phyloP scores from a whole-genome alignment of 2,797 vertebrate species.

The Anguilla pacifica region DNA sequence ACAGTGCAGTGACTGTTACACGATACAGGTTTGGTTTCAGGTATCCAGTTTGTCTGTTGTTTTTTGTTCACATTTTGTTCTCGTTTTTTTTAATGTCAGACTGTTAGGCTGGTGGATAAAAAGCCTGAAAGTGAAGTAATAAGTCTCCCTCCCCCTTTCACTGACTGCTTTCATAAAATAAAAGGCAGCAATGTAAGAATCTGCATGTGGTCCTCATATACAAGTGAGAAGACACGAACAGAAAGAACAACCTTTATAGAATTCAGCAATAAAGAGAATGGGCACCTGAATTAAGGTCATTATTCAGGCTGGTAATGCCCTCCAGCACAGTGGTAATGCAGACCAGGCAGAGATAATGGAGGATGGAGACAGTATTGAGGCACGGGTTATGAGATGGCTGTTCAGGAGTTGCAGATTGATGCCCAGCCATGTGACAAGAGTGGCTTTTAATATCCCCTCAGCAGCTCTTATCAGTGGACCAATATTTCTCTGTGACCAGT shows the following conservation, averaged over 20 bases:
- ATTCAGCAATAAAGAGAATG: not conserved
- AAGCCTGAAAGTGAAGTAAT: not conserved
- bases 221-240: not conserved
- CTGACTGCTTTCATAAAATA: not conserved
- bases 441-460: conserved; percentile 49
- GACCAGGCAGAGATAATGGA: not conserved
- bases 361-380: not conserved
- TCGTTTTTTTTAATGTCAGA: not conserved
- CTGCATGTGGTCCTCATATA: not conserved
- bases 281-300: conserved; percentile 7
- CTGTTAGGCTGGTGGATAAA: too few relatives aligned
- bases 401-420: conserved; percentile 17
- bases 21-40: not conserved
- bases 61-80: not conserved
- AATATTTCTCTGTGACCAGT: conserved; percentile 31
- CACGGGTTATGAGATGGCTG: conserved; percentile 18
- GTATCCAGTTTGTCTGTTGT: not conserved
- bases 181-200: not conserved
- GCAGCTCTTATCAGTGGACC: conserved; percentile 28
- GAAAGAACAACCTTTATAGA: not conserved
- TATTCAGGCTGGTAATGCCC: not conserved
- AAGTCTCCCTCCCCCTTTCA: not conserved
- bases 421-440: not conserved
- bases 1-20: not conserved
- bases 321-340: not conserved